These are phyloP conservation scores for Pomacea canaliculata DNA, from an alignment of 2,888 invertebrate species.

Conservation along the genomic window DNA sequence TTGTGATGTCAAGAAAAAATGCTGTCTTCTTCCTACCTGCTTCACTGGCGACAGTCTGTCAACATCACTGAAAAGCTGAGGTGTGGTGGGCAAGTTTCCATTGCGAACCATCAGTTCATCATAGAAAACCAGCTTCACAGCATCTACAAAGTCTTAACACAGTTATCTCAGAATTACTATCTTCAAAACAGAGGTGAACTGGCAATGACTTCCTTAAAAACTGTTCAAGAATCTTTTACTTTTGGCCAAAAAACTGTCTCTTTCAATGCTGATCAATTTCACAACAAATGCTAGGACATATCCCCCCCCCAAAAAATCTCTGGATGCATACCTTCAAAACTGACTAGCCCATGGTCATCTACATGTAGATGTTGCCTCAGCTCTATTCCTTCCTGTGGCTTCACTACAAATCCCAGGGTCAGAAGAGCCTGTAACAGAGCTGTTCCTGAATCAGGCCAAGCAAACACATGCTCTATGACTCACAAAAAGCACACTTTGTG, in stretches of 20 bases:
- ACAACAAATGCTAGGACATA: too few species aligned
- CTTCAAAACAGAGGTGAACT: background rate
- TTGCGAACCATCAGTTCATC: slow-evolving; percentile 48
- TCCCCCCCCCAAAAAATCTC: background rate
- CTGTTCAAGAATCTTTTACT: background rate
- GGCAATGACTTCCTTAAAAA: background rate
- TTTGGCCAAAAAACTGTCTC: too few species aligned
- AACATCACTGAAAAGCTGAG: background rate
- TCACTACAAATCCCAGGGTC: slow-evolving; percentile 57
- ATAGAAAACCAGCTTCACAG: slow-evolving; percentile 54
- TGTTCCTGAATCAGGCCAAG: background rate
- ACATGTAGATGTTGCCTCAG: slow-evolving; percentile 48
- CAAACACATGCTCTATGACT: background rate
- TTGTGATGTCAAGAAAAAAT: too few species aligned
- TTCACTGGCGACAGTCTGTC: too few species aligned
- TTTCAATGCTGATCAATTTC: too few species aligned
- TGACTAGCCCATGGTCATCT: slow-evolving; percentile 53
- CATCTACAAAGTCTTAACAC: slow-evolving; percentile 57
- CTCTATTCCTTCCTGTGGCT: slow-evolving; percentile 45
- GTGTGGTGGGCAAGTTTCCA: slow-evolving; percentile 10
- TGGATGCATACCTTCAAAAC: slow-evolving; percentile 53
- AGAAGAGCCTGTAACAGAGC: slow-evolving; percentile 49
- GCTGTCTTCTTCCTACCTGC: too few species aligned
- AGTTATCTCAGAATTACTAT: slow-evolving; percentile 9
- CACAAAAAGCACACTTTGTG: background rate